A percentile compares a stretch with the other conserved stretches of the same genome.
Evolutionary conservation across 2,888 invertebrate species (phyloP).

Genomic region (Chesias legatella): DNA sequence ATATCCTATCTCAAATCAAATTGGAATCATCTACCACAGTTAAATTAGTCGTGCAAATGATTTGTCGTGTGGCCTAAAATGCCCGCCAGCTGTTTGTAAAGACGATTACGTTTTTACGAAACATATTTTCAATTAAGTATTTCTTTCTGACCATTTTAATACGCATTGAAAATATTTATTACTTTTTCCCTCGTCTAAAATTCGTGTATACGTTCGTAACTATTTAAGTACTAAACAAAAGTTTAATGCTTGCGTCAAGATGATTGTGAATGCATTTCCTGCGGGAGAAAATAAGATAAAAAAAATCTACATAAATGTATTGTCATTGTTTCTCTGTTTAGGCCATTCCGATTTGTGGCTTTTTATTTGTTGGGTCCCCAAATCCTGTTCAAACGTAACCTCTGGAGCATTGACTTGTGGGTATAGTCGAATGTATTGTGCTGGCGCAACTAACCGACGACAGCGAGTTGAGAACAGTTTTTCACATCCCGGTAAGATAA

Average conservation of each 20-base stretch:
- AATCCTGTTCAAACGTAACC: slow-evolving; percentile 62
- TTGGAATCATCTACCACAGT: slow-evolving; percentile 52
- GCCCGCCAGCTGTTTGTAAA: slow-evolving; percentile 78
- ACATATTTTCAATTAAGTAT: too few relatives aligned
- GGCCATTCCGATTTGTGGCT: slow-evolving; percentile 50
- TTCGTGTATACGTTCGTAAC: too few relatives aligned
- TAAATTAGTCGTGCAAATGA: slow-evolving; percentile 63
- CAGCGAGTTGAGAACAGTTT: slow-evolving; percentile 69
- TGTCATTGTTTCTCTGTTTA: slow-evolving; percentile 61
- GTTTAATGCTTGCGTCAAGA: slow-evolving; percentile 7
- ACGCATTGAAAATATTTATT: too few relatives aligned
- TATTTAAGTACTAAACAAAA: too few relatives aligned
- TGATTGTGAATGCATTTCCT: slow-evolving; percentile 36
- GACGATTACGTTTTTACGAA: slow-evolving; percentile 72
- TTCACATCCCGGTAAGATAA: slow-evolving; percentile 77
- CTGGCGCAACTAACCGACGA: slow-evolving; percentile 71
- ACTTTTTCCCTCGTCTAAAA: too few relatives aligned
- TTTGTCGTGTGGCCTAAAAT: slow-evolving; percentile 71
- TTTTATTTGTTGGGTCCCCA: slow-evolving; percentile 58
- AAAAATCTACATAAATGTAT: slow-evolving; percentile 45
- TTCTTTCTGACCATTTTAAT: too few relatives aligned
- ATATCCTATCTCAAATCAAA: too few relatives aligned
- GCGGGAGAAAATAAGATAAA: slow-evolving; percentile 43
- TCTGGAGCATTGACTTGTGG: slow-evolving; percentile 63
- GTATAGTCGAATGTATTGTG: slow-evolving; percentile 52